A percentile compares a stretch with the other conserved stretches of the same genome.
phyloP scores from a whole-genome alignment of 2,797 vertebrate species.

The Ceyx erithaca region DNA sequence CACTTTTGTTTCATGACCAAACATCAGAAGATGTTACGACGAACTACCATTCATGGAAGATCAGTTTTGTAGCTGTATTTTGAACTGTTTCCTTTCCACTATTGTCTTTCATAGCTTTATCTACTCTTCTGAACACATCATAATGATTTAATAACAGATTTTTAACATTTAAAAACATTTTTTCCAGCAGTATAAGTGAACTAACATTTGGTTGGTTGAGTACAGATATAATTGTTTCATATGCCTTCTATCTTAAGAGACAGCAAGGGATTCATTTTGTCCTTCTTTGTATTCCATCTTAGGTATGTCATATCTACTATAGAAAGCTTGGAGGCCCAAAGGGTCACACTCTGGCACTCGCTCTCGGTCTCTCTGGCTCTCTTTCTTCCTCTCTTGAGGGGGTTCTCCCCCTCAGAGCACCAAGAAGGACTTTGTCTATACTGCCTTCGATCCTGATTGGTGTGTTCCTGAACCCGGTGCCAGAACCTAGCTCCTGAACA shows the following conservation, averaged over 20 bases:
- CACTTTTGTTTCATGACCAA: neutral
- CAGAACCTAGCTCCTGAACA: too few species aligned
- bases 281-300: neutral
- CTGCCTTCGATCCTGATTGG: too few species aligned
- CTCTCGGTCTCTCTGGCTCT: too few species aligned
- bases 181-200: neutral
- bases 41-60: neutral
- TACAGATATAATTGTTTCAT: slow-evolving; percentile 14
- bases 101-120: neutral
- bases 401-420: too few species aligned
- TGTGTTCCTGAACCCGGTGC: too few species aligned
- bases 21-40: neutral
- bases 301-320: too few species aligned
- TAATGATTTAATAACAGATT: slow-evolving; percentile 33
- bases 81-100: neutral
- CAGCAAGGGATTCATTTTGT: neutral
- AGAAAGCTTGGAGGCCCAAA: too few species aligned
- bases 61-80: neutral
- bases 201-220: slow-evolving; percentile 10
- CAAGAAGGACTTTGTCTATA: too few species aligned
- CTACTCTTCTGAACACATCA: neutral
- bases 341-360: too few species aligned
- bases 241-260: slow-evolving; percentile 8
- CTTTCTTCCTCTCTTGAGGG: too few species aligned
- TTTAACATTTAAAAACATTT: slow-evolving; percentile 30